These are phyloP conservation scores for Lophotis ruficrista DNA, from an alignment of 2,113 vertebrate genomes.

Conservation along the genomic window DNA sequence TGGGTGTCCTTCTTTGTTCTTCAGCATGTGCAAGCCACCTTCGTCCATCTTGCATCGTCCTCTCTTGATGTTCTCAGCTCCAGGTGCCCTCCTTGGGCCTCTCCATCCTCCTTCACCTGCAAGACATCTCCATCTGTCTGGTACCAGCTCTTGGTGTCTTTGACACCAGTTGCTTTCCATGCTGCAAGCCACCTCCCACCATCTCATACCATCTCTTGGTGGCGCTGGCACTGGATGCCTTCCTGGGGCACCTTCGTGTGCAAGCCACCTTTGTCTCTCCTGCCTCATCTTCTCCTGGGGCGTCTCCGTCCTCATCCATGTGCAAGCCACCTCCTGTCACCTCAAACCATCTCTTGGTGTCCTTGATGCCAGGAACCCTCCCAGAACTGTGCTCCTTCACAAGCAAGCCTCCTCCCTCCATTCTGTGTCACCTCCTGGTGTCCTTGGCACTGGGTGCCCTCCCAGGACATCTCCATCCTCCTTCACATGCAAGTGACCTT, in stretches of 20 bases:
- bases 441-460: background rate
- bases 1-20: background rate
- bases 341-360: background rate
- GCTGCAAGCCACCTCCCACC: background rate
- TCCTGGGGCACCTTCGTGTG: background rate
- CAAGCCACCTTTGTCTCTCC: background rate
- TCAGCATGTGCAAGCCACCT: background rate
- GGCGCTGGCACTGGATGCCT: too few relatives aligned
- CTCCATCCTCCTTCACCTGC: background rate
- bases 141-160: background rate
- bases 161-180: background rate
- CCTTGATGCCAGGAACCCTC: background rate
- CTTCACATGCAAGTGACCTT: background rate
- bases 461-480: background rate
- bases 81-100: background rate
- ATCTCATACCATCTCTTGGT: background rate
- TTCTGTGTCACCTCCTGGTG: background rate
- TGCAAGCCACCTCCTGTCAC: background rate
- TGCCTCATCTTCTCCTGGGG: background rate
- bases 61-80: background rate
- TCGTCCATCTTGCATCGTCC: background rate
- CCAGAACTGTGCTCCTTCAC: background rate
- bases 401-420: background rate
- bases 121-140: too few relatives aligned
- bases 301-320: background rate